Evolutionary conservation across 2,113 vertebrate genomes (phyloP).

Genomic region (Neogale vison): DNA sequence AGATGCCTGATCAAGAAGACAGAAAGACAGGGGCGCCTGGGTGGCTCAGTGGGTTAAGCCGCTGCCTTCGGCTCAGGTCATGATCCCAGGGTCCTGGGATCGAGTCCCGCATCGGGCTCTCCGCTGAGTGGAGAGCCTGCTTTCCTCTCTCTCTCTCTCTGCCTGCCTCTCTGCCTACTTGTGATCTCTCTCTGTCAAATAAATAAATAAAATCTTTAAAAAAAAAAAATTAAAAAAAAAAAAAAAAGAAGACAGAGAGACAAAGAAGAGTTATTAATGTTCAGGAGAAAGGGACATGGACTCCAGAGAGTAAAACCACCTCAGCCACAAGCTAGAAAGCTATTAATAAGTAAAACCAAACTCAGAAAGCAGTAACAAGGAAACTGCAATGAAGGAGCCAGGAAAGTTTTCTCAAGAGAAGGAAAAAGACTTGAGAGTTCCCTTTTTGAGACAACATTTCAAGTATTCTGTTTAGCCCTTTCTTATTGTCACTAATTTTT

Average conservation of each 20-base stretch:
- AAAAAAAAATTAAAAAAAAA: no score
- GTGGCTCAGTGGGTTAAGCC: no score
- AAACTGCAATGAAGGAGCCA: rapidly evolving
- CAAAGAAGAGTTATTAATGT: not conserved
- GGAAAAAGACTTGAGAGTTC: not conserved
- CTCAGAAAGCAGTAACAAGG: not conserved
- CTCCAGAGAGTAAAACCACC: not conserved
- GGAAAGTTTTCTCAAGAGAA: not conserved
- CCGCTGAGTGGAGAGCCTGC: no score
- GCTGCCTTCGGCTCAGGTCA: no score
- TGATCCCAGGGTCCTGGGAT: no score
- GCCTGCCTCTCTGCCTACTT: no score
- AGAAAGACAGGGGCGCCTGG: not conserved
- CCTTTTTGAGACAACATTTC: not conserved
- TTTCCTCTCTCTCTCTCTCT: no score
- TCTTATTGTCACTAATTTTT: not conserved
- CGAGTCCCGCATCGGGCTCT: no score
- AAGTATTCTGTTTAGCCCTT: not conserved
- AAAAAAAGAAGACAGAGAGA: not conserved
- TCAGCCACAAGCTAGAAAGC: not conserved
- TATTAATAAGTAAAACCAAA: not conserved
- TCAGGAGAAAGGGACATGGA: not conserved
- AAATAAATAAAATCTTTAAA: no score
- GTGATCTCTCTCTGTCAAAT: no score
- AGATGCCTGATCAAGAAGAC: not conserved